phyloP scores from a whole-genome alignment of 2,113 vertebrate genomes.

The Mobula birostris region DNA sequence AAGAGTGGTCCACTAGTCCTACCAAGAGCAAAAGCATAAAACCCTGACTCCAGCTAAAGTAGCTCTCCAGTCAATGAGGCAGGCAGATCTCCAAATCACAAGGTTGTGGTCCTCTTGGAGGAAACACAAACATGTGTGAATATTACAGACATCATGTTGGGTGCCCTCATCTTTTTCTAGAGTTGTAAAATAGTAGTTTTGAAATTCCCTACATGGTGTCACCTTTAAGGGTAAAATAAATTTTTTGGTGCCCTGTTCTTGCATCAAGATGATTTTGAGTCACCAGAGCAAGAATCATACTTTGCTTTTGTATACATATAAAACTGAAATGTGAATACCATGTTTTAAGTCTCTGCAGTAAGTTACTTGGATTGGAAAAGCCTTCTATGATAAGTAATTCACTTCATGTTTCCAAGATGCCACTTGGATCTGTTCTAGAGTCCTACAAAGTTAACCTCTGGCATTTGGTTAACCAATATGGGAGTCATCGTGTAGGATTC shows the following conservation, averaged over 20 bases:
- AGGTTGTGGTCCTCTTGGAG: too few relatives aligned
- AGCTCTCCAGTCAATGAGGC: too few relatives aligned
- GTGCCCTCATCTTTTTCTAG: not conserved
- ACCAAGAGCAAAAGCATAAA: too few relatives aligned
- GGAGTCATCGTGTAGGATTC: too few relatives aligned
- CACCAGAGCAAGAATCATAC: not conserved
- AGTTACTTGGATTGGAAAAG: not conserved
- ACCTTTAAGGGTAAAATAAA: not conserved
- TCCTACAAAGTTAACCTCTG: not conserved
- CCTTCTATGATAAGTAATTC: not conserved
- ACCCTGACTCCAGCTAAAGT: too few relatives aligned
- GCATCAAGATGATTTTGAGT: not conserved
- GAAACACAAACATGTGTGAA: not conserved
- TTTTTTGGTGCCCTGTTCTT: not conserved
- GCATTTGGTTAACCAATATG: not conserved
- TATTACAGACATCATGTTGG: not conserved
- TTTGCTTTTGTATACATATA: not conserved
- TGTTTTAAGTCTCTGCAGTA: not conserved
- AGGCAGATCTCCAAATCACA: too few relatives aligned
- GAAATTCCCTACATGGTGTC: not conserved
- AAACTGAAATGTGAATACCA: not conserved
- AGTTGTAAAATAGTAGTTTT: not conserved
- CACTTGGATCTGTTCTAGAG: not conserved
- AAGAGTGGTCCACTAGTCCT: too few relatives aligned
- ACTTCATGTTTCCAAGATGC: not conserved